Evolutionary conservation across 2,797 vertebrate species (phyloP).

Genomic region (Astyanax mexicanus): DNA sequence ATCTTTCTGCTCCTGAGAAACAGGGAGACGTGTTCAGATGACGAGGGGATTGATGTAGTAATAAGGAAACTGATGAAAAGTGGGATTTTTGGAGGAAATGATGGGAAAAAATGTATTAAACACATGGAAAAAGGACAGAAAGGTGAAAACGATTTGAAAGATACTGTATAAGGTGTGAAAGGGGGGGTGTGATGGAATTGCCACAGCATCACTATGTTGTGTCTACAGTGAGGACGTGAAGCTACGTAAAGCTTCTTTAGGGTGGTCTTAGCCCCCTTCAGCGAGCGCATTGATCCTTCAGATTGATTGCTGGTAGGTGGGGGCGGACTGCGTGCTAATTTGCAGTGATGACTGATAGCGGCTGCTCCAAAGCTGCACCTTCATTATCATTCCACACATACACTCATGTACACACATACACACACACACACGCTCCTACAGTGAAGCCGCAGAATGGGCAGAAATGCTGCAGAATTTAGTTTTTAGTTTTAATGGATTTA

Average conservation of each 20-base stretch:
- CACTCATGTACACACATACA: not conserved
- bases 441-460: not conserved
- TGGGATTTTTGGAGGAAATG: not conserved
- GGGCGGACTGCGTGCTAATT: constrained; percentile 26
- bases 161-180: not conserved
- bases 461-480: no score
- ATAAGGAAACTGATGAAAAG: not conserved
- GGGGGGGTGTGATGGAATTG: constrained; percentile 23
- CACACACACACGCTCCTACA: not conserved
- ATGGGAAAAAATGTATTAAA: not conserved
- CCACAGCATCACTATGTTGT: not conserved
- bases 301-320: constrained; percentile 40
- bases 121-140: not conserved
- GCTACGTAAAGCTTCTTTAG: not conserved
- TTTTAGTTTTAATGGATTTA: no score
- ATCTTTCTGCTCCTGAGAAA: constrained; percentile 6
- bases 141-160: no score
- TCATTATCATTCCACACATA: constrained; percentile 19
- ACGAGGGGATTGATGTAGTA: constrained; percentile 14
- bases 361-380: constrained; percentile 13
- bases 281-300: constrained; percentile 30
- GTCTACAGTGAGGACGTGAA: not conserved
- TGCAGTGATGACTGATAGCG: constrained; percentile 23
- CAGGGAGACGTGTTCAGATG: constrained; percentile 47
- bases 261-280: constrained; percentile 24